Evolutionary conservation across 1,140 invertebrate species (phyloP).

Genomic region (Harlomillsia oculata): DNA sequence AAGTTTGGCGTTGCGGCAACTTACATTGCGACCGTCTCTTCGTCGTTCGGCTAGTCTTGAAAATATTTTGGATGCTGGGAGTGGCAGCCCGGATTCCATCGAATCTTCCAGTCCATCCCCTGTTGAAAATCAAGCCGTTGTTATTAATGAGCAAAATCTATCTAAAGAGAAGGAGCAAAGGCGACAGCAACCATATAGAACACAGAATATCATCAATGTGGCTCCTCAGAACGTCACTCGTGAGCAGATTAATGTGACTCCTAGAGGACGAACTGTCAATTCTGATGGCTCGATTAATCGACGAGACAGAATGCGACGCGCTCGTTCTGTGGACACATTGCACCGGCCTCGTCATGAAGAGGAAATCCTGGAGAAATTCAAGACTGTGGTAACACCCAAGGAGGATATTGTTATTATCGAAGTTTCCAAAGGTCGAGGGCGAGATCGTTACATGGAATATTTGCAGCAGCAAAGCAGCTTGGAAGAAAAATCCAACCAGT

Average conservation of each 20-base stretch:
- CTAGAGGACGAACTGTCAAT: slow-evolving; percentile 15
- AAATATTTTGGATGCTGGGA: slow-evolving; percentile 56
- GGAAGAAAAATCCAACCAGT: slow-evolving; percentile 4
- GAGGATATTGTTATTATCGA: slow-evolving; percentile 44
- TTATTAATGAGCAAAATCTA: background rate
- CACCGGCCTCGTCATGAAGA: slow-evolving; percentile 38
- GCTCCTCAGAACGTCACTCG: slow-evolving; percentile 1
- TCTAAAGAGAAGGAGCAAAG: slow-evolving; percentile 7
- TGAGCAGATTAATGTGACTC: background rate
- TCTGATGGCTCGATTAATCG: slow-evolving; percentile 24
- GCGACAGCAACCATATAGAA: too few relatives aligned
- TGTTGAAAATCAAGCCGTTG: background rate
- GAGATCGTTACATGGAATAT: slow-evolving; percentile 8
- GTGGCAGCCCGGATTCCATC: slow-evolving; percentile 17
- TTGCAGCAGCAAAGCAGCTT: background rate
- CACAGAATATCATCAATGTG: slow-evolving; percentile 3
- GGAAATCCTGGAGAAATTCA: slow-evolving; percentile 34
- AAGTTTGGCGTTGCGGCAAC: slow-evolving; percentile 57
- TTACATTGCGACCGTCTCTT: slow-evolving; percentile 47
- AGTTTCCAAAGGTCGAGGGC: slow-evolving; percentile 34
- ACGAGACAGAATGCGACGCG: slow-evolving; percentile 64
- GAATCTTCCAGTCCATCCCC: slow-evolving; percentile 7
- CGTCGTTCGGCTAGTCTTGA: slow-evolving; percentile 72
- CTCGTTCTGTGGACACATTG: slow-evolving; percentile 69
- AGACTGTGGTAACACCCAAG: slow-evolving; percentile 37